Evolutionary conservation across 2,888 invertebrate genomes (phyloP).

Genomic region (Melanargia galathea): DNA sequence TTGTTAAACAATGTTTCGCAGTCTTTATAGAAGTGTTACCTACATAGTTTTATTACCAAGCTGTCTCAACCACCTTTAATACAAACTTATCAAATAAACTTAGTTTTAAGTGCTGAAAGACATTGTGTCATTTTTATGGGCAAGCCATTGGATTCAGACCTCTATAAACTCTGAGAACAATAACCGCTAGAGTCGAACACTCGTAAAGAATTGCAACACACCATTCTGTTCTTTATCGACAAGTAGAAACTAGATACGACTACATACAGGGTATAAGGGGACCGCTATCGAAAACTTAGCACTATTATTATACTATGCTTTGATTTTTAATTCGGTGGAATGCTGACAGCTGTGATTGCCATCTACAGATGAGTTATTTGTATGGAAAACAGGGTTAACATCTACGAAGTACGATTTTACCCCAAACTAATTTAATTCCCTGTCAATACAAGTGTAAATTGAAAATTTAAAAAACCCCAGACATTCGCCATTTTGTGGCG

Average conservation of each 20-base stretch:
- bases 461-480: no score
- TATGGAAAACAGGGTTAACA: no score
- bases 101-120: slow-evolving; percentile 25
- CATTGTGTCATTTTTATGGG: slow-evolving; percentile 31
- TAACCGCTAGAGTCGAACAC: slow-evolving; percentile 28
- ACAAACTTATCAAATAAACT: slow-evolving; percentile 24
- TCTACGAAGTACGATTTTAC: no score
- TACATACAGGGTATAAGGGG: no score
- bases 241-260: neutral
- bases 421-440: no score
- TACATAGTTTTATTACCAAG: slow-evolving; percentile 9
- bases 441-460: no score
- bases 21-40: neutral
- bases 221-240: slow-evolving; percentile 27
- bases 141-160: slow-evolving; percentile 33
- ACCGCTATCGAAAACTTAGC: no score
- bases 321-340: no score
- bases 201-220: slow-evolving; percentile 32
- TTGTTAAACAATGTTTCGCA: slow-evolving; percentile 9
- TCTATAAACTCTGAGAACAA: slow-evolving; percentile 30
- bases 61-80: slow-evolving; percentile 18
- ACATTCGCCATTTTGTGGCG: no score
- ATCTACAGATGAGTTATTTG: no score
- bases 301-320: no score
- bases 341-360: no score